These are phyloP conservation scores for Pangasianodon gigas DNA, from an alignment of 2,113 vertebrate genomes.

Conservation along the genomic window DNA sequence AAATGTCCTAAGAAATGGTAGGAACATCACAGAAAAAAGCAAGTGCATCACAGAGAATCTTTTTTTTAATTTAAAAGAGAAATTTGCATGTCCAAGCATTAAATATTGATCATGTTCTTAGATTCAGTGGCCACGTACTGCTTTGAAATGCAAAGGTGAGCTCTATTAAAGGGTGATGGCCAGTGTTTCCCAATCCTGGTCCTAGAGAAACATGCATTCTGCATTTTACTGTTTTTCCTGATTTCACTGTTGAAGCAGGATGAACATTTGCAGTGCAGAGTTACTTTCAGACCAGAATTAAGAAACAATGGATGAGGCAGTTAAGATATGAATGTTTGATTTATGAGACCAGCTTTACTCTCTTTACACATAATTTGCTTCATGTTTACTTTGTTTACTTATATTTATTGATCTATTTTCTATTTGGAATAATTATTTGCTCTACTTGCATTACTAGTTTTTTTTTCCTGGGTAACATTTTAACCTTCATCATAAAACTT, in stretches of 20 bases:
- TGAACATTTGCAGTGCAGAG: not conserved
- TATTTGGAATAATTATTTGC: not conserved
- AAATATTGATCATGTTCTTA: conserved; percentile 60
- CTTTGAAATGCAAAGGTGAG: conserved; percentile 60
- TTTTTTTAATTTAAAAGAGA: conserved; percentile 29
- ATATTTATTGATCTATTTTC: not conserved
- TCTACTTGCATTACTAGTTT: not conserved
- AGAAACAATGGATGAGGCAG: conserved; percentile 30
- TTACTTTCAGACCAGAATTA: not conserved
- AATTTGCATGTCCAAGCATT: conserved; percentile 41
- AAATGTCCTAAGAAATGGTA: not conserved
- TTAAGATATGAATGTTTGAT: not conserved
- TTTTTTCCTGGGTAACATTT: not conserved
- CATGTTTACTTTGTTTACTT: not conserved
- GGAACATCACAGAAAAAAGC: not conserved
- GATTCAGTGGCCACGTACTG: conserved; percentile 48
- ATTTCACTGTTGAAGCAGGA: not conserved
- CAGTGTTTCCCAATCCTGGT: not conserved
- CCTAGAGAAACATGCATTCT: conserved; percentile 1
- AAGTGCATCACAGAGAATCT: not conserved
- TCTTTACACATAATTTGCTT: conserved; percentile 4
- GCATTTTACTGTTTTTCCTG: not conserved
- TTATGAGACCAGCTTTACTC: not conserved
- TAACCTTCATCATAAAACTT: not conserved
- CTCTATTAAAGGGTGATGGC: conserved; percentile 38